Evolutionary conservation across 2,888 invertebrate species (phyloP), one percentile per base, ranked within the genome.

Genomic region (Mantis religiosa): DNA sequence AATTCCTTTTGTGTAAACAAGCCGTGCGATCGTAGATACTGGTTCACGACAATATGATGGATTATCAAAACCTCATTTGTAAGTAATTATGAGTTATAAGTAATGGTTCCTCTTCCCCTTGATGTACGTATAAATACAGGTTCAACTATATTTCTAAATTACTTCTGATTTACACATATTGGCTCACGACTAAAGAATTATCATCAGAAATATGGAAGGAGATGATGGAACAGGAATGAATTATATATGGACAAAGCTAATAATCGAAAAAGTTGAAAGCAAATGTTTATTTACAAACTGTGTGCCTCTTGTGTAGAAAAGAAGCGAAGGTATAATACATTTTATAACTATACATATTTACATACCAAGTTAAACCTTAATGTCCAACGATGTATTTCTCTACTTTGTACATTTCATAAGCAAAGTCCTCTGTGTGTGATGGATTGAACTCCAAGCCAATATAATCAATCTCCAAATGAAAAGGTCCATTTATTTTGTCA

Each of bases 371-470:
- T 2, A 71, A 2, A 71, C 1, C 54, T 90, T 89, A 91, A 84
- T 87, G 90, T 89, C 94, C 95, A 90, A 95, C 96, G 91, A 97
- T 96, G 92, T 94, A 96, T 92, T 94, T 95, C 9, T 93, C 93
- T 27, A 95, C 94, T 94, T 95, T 95, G 93, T 99, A 99, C 96
- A 96, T 96, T 95, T 99, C 99, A 93, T 99, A 99, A 0, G 99
- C 98, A 93, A 96, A 97, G 91, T 96, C 95, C 94, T 99, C 99
- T 0, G 93, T 94, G 91, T 98, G 97, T 89, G 95, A 95, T 0
- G 96, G 96, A 94, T 99, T 98, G 92, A 94, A 95, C 92, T 97
- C 96, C 83, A 98, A 92, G 25, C 98, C 99, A 90, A 99, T 95
- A 93, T 97, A 99, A 93, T 98, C 99, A 89, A 98, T 96, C 94